phyloP scores from a whole-genome alignment of 37 sponge, comb jelly and placozoan genomes.

The Halichondria panicea region DNA sequence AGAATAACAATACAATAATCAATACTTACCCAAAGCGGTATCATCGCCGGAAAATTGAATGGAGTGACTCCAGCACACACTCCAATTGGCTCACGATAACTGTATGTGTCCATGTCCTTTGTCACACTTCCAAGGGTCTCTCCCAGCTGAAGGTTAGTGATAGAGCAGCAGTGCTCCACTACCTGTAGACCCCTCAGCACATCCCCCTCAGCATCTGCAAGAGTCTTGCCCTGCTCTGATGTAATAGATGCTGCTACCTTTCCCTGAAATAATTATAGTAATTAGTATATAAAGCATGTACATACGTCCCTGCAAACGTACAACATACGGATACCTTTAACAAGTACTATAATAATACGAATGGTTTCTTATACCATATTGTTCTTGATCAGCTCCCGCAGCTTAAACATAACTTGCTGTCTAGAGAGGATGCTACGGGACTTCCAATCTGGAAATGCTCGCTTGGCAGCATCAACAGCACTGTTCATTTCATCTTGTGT shows the following conservation, averaged over 20 bases:
- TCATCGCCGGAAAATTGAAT: slow-evolving; percentile 98
- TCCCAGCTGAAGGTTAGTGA: slow-evolving; percentile 90
- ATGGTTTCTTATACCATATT: slow-evolving; percentile 63
- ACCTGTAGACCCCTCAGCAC: slow-evolving; percentile 96
- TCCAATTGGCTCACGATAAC: slow-evolving; percentile 92
- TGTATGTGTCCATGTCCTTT: slow-evolving; percentile 97
- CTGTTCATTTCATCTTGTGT: slow-evolving; percentile 93
- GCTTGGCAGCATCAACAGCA: slow-evolving; percentile 87
- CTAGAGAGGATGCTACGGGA: slow-evolving; percentile 76
- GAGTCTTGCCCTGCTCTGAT: slow-evolving; percentile 96
- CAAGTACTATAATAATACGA: not conserved
- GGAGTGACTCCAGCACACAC: slow-evolving; percentile 97
- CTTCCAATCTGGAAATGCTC: slow-evolving; percentile 81
- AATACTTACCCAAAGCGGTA: slow-evolving; percentile 90
- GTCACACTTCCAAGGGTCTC: slow-evolving; percentile 88
- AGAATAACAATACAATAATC: no score
- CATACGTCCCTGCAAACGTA: slow-evolving; percentile 21
- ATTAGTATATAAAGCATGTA: no score
- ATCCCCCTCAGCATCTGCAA: slow-evolving; percentile 98
- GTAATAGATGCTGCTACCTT: slow-evolving; percentile 77
- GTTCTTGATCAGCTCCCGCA: slow-evolving; percentile 84
- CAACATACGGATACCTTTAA: slow-evolving; percentile 26
- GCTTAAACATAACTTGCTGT: slow-evolving; percentile 96
- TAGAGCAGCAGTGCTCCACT: slow-evolving; percentile 95
- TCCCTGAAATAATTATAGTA: no score